Evolutionary conservation across 2,888 invertebrate genomes (phyloP), one percentile per base, ranked within the genome.

Genomic region (Melanophora roralis): DNA sequence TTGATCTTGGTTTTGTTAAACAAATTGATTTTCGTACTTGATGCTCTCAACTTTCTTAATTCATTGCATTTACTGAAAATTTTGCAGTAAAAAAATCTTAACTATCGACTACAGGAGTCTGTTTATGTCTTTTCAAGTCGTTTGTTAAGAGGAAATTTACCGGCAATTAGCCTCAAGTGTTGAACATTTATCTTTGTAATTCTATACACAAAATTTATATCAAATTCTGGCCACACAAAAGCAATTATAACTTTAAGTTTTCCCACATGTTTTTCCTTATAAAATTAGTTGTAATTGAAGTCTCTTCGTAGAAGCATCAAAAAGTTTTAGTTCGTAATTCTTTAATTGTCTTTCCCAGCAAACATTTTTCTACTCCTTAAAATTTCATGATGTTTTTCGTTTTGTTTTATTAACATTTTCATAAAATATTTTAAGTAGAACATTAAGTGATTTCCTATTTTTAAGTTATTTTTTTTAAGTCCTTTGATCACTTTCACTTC

Each of bases 21-120:
- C 74, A 74, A 67, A 74, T 74, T 74, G 74, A 67, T 74, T 74
- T 74, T 65, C 65, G 65, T 67, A 67, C 65, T 74, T 67, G 32
- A 51, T 34, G 40, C 43, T 67, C 65, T 74, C 19, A 57, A 57
- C 57, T 73, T 57, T 65, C 2, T 74, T 23, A 73, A 65, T 73
- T 47, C 55, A 57, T 64, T 73, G 65, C 73, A 65, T 57, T 65
- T 73, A 47, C 38, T 38, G n/a, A 19, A 47, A 47, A 55, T 47
- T n/a, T n/a, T 12, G 38, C 65, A 57, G 21, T 57, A 57, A 55
- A 73, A 40, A 32, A 73, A 14, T 73, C 47, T 47, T 49, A 21
- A 65, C 34, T n/a, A n/a, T n/a, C n/a, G 40, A 49, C 8, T 38
- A 34, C 9, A 45, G 62, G 21, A 43, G 23, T 19, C n/a, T 27